Evolutionary conservation across 2,797 vertebrate genomes (phyloP).

Genomic region (Arvicola amphibius): DNA sequence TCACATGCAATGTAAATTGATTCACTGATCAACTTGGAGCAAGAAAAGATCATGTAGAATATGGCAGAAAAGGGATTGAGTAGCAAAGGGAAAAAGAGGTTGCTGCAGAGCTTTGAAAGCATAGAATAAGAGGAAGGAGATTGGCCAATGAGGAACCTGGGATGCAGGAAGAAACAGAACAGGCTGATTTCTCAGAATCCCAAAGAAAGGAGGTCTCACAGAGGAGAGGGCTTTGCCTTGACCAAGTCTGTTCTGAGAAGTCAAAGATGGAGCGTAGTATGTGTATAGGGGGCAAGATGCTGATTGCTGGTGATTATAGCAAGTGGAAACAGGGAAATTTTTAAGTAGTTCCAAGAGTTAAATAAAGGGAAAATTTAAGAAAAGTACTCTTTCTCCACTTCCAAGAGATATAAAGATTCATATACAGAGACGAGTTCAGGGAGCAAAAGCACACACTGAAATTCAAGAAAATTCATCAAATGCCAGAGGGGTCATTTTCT

Average conservation of each 20-base stretch:
- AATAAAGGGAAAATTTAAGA: background rate
- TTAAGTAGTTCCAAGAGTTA: background rate
- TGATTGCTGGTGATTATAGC: no score
- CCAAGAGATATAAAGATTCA: background rate
- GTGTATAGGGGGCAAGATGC: background rate
- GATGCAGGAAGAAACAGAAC: background rate
- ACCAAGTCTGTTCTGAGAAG: background rate
- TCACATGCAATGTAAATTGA: background rate
- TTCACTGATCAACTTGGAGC: background rate
- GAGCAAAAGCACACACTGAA: background rate
- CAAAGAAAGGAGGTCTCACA: background rate
- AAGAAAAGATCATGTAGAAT: background rate
- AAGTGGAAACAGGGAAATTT: background rate
- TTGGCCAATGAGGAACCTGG: background rate
- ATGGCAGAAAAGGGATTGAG: background rate
- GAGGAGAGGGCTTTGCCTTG: background rate
- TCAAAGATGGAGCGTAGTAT: background rate
- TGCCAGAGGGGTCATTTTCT: background rate
- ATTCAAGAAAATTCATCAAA: background rate
- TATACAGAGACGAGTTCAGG: background rate
- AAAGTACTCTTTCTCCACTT: background rate
- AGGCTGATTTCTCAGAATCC: no score
- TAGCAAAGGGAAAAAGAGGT: background rate
- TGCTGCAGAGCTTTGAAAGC: background rate
- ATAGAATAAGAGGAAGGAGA: no score